Conservation (phyloP, 2,888 invertebrate species). For the Tetanocera ferruginea region DNA sequence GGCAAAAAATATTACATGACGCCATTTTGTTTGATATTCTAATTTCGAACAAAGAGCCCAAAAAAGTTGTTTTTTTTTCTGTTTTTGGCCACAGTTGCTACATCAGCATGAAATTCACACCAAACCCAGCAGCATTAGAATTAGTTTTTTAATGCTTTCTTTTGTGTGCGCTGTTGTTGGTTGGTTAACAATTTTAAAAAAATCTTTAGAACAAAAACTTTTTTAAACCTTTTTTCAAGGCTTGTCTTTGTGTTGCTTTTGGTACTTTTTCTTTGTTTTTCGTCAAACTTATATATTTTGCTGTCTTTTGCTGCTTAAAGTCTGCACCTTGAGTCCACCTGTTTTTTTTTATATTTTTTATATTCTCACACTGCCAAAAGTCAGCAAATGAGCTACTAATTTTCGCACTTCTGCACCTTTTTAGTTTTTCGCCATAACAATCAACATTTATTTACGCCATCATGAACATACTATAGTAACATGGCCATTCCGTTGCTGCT, state of each 20-base stretch:
- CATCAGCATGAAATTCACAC: no score
- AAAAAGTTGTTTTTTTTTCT: no score
- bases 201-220: not conserved
- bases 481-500: not conserved
- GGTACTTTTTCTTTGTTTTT: no score
- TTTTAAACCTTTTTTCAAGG: no score
- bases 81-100: no score
- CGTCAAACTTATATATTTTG: not conserved
- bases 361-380: not conserved
- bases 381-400: not conserved
- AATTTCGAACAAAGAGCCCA: no score
- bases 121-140: no score
- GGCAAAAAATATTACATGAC: not conserved
- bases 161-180: not conserved
- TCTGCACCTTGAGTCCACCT: no score
- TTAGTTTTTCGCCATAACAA: slow-evolving; percentile 14
- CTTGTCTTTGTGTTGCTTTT: no score
- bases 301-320: not conserved
- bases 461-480: not conserved
- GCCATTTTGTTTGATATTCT: slow-evolving; percentile 4
- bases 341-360: no score
- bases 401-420: not conserved
- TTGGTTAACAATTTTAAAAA: not conserved
- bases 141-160: not conserved
- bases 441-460: slow-evolving; percentile 1